Base-by-base conservation (phyloP, 2,797 vertebrate genomes). In the Karalla daura region DNA sequence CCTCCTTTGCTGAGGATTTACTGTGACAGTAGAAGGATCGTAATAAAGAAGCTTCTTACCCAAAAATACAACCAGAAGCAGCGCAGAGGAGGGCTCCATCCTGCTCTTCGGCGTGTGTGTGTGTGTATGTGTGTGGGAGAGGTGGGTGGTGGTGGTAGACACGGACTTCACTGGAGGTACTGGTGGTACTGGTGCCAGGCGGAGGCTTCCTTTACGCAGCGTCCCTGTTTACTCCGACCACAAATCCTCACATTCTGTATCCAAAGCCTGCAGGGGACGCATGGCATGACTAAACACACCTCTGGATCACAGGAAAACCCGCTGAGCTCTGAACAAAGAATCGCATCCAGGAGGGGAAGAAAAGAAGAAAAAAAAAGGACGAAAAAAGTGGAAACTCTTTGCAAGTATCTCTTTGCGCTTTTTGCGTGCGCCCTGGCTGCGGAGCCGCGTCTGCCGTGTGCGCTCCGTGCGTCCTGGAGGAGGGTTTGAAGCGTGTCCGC, bases 61-160 rank as follows among this genome's bases (percentile, higher is more conserved):
- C 51, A 82, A 37, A 61, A 81, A 51, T 52, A 66, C 76, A n/a
- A 75, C 4, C 11, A 92, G 76, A 1, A 90, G 54, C 58, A 86
- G 67, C 0, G 68, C 12, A 18, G 59, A 47, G 36, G 67, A 50
- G 7, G 62, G 60, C 41, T 58, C 83, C 90, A 91, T 90, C 17
- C 54, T 46, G 67, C 49, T 30, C 50, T 30, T 32, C 5, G 14
- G n/a, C n/a, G n/a, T n/a, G n/a, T n/a, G n/a, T n/a, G n/a, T n/a
- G n/a, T n/a, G n/a, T n/a, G n/a, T n/a, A n/a, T n/a, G n/a, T n/a
- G n/a, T n/a, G n/a, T n/a, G n/a, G n/a, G n/a, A n/a, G n/a, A n/a
- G n/a, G n/a, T n/a, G n/a, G n/a, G n/a, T n/a, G n/a, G n/a, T n/a
- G 3, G 14, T 6, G 43, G 7, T 0, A 23, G 9, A 59, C 39